Percentiles rank a stretch among this genome's conserved stretches.
phyloP scores from a whole-genome alignment of 2,888 invertebrate species.

The Eudasyphora cyanicolor region DNA sequence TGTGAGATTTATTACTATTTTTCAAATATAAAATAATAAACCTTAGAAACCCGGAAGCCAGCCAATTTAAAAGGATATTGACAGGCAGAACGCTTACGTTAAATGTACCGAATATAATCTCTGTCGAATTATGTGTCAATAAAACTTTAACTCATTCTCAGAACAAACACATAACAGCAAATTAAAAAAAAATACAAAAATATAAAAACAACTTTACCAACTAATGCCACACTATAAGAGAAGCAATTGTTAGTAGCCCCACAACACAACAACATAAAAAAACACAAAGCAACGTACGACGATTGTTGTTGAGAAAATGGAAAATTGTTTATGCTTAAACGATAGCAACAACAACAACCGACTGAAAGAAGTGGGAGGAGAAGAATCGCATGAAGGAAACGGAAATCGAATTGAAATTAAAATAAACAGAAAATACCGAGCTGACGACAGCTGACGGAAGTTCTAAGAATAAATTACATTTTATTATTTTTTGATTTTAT shows the following conservation, averaged over 20 bases:
- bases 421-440: constrained; percentile 7
- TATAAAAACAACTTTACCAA: background rate
- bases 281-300: too few relatives aligned
- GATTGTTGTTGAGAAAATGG: background rate
- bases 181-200: background rate
- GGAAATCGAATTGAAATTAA: constrained; percentile 18
- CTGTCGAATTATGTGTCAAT: constrained; percentile 33
- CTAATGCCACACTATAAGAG: background rate
- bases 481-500: background rate
- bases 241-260: background rate
- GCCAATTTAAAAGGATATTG: too few relatives aligned
- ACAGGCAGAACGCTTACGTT: too few relatives aligned
- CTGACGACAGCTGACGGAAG: constrained; percentile 64
- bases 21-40: too few relatives aligned
- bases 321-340: background rate
- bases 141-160: background rate
- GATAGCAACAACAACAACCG: background rate
- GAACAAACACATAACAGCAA: background rate
- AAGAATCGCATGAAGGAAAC: constrained; percentile 2
- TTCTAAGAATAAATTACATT: constrained; percentile 66
- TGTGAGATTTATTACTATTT: too few relatives aligned
- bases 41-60: too few relatives aligned
- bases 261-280: background rate
- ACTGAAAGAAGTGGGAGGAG: background rate
- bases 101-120: too few relatives aligned